Evolutionary conservation across 2,888 invertebrate species (phyloP).

Genomic region (Hylaea fasciaria): DNA sequence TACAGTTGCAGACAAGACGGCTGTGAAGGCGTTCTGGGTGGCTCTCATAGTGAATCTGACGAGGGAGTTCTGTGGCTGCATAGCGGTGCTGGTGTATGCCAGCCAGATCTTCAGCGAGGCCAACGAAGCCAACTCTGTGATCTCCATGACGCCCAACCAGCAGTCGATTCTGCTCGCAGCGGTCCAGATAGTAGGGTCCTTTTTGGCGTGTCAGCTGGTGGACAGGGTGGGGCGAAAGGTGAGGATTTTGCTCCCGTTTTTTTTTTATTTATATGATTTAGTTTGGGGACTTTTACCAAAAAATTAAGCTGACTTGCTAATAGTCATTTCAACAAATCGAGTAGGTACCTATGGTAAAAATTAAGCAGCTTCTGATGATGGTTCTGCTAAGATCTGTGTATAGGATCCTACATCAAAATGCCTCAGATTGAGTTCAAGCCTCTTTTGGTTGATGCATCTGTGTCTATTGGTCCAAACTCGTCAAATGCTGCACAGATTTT

Average conservation of each 20-base stretch:
- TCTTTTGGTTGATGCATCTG: too few relatives aligned
- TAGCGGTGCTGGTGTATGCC: conserved; percentile 76
- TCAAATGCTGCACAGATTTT: too few relatives aligned
- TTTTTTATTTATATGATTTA: too few relatives aligned
- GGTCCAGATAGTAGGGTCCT: conserved; percentile 76
- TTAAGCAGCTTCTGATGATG: too few relatives aligned
- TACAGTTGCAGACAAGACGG: conserved; percentile 69
- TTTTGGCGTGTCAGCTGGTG: conserved; percentile 77
- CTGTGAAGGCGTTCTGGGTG: conserved; percentile 78
- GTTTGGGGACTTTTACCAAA: too few relatives aligned
- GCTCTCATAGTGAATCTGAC: conserved; percentile 75
- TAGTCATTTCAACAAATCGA: too few relatives aligned
- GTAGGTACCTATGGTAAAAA: too few relatives aligned
- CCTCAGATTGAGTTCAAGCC: too few relatives aligned
- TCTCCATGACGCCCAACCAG: conserved; percentile 72
- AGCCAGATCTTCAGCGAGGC: conserved; percentile 77
- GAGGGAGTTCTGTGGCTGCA: conserved; percentile 78
- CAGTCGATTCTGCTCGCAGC: conserved; percentile 75
- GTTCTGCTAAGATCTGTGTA: too few relatives aligned
- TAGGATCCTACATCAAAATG: too few relatives aligned
- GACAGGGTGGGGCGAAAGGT: conserved; percentile 77
- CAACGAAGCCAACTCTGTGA: conserved; percentile 59
- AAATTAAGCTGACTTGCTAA: too few relatives aligned
- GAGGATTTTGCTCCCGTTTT: conserved; percentile 10
- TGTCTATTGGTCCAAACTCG: too few relatives aligned